phyloP scores from a whole-genome alignment of 2,888 invertebrate genomes.

The Colletes collaris region DNA sequence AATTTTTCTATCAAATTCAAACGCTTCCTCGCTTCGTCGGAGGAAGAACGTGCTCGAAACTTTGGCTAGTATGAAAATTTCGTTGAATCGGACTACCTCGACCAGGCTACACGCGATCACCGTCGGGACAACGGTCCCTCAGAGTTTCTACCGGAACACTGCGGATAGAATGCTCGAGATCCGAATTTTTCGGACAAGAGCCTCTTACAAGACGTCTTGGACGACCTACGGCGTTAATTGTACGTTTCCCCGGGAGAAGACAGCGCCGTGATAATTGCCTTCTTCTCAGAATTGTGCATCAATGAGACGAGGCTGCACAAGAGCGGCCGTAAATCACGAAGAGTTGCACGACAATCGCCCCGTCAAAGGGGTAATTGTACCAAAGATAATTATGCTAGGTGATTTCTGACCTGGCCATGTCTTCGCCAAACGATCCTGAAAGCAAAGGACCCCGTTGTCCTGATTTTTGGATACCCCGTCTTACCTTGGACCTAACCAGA shows the following conservation, averaged over 20 bases:
- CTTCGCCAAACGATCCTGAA: constrained; percentile 44
- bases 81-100: not conserved
- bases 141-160: not conserved
- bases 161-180: not conserved
- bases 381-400: constrained; percentile 50
- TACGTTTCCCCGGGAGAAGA: not conserved
- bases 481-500: not conserved
- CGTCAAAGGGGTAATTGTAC: constrained; percentile 54
- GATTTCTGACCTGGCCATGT: constrained; percentile 44
- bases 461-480: too few relatives aligned
- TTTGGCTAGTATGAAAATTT: not conserved
- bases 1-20: too few relatives aligned
- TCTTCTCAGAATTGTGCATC: constrained; percentile 37
- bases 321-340: constrained; percentile 50
- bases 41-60: too few relatives aligned
- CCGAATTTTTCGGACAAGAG: constrained; percentile 1
- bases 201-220: not conserved
- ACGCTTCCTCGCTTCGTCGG: too few relatives aligned
- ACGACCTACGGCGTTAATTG: constrained; percentile 10
- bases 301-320: constrained; percentile 1
- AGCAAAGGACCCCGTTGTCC: constrained; percentile 25
- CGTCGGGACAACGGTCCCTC: constrained; percentile 3
- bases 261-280: constrained; percentile 33
- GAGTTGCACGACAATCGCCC: constrained; percentile 28
- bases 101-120: not conserved